Conservation (phyloP, 1,140 invertebrate species). For the Spodoptera litura region DNA sequence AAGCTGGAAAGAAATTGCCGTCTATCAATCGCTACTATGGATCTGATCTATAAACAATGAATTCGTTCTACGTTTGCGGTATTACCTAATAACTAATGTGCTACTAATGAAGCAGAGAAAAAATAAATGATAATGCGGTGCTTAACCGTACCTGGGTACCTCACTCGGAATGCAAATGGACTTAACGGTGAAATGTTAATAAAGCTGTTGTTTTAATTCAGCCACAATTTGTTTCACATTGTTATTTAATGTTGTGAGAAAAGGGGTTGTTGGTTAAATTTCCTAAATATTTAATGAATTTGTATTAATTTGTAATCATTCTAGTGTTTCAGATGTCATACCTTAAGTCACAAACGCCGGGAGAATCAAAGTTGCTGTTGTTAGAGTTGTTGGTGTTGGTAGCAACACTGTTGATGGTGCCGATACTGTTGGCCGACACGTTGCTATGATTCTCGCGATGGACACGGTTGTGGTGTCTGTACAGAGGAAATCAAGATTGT, state of each 20-base stretch:
- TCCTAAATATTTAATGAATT: too few relatives aligned
- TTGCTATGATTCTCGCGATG: constrained; percentile 88
- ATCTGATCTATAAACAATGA: constrained; percentile 7
- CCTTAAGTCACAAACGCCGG: constrained; percentile 85
- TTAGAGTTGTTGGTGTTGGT: constrained; percentile 74
- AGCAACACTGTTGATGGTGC: constrained; percentile 79
- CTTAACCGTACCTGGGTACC: constrained; percentile 14
- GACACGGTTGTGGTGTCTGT: constrained; percentile 89
- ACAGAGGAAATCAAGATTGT: not conserved
- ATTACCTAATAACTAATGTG: not conserved
- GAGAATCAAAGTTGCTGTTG: constrained; percentile 79
- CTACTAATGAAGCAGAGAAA: too few relatives aligned
- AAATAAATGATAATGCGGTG: not conserved
- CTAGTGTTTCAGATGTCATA: constrained; percentile 43
- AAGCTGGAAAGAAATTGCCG: constrained; percentile 68
- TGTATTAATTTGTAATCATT: not conserved
- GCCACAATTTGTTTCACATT: too few relatives aligned
- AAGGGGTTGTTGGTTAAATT: too few relatives aligned
- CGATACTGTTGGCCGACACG: constrained; percentile 84
- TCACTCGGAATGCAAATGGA: constrained; percentile 12
- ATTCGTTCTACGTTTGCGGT: constrained; percentile 19
- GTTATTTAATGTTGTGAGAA: too few relatives aligned
- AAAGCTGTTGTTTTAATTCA: too few relatives aligned
- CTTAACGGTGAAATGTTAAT: not conserved
- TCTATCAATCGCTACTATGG: constrained; percentile 28